Percentiles rank a stretch among this genome's conserved stretches.
Evolutionary conservation across 2,113 vertebrate genomes (phyloP).

Genomic region (Dasyornis broadbenti): DNA sequence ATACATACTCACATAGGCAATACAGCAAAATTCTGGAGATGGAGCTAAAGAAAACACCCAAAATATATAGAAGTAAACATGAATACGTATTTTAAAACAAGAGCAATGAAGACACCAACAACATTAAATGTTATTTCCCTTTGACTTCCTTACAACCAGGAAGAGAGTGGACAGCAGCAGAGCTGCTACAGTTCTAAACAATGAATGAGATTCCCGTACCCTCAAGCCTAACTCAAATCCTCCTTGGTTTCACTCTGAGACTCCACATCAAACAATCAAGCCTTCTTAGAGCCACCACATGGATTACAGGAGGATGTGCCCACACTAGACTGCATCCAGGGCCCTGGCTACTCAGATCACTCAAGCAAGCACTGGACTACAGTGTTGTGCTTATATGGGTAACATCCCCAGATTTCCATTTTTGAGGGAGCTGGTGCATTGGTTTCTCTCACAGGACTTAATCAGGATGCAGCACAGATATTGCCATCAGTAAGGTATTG

Average conservation of each 20-base stretch:
- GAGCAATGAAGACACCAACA: neutral
- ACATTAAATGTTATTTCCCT: neutral
- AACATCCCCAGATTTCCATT: neutral
- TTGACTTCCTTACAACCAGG: neutral
- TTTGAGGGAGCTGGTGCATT: neutral
- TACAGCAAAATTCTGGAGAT: neutral
- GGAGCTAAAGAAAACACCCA: neutral
- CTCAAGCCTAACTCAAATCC: neutral
- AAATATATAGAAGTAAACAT: neutral
- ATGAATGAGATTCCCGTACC: neutral
- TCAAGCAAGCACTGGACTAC: neutral
- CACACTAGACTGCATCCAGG: neutral
- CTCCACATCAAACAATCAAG: neutral
- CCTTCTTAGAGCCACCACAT: neutral
- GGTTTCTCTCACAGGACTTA: neutral
- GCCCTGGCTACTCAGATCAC: neutral
- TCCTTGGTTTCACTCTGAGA: neutral
- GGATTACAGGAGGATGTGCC: neutral
- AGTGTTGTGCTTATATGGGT: neutral
- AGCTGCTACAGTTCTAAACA: fast-evolving
- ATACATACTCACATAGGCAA: neutral
- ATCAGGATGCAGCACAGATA: neutral
- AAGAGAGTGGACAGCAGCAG: neutral
- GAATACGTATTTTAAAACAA: neutral
- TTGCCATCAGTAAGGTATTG: neutral